phyloP scores from a whole-genome alignment of 2,113 vertebrate genomes.

The Misgurnus mizolepis region DNA sequence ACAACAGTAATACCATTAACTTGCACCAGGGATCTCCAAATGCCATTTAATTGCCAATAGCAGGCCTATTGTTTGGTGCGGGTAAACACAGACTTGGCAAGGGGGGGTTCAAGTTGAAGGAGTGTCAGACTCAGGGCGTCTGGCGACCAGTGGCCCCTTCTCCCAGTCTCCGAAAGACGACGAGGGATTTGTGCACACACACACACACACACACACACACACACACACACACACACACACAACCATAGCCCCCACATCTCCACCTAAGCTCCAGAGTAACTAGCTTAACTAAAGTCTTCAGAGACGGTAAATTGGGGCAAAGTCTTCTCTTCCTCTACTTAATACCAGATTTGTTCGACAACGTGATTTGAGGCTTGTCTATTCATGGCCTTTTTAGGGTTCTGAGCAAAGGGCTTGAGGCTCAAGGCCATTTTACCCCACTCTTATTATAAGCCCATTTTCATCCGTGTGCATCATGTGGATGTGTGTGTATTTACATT shows the following conservation, averaged over 20 bases:
- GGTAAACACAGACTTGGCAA: constrained; percentile 72
- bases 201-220: constrained; percentile 46
- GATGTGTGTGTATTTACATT: constrained; percentile 67
- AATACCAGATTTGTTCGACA: constrained; percentile 99
- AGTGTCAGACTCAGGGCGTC: constrained; percentile 75
- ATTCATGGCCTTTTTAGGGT: constrained; percentile 86
- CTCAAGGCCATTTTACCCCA: constrained; percentile 98
- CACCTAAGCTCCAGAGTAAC: constrained; percentile 94
- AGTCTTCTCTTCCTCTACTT: constrained; percentile 88
- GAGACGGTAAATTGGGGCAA: constrained; percentile 99
- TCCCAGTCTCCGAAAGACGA: constrained; percentile 49
- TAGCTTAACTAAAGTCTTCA: constrained; percentile 98
- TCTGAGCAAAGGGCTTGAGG: constrained; percentile 95
- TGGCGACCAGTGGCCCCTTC: constrained; percentile 75
- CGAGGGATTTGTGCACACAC: constrained; percentile 57
- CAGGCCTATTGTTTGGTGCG: constrained; percentile 75
- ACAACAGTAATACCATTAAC: constrained; percentile 82
- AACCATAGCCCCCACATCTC: constrained; percentile 67
- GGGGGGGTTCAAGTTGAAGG: constrained; percentile 64
- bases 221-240: constrained; percentile 68
- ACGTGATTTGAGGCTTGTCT: constrained; percentile 99
- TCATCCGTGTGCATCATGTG: constrained; percentile 99
- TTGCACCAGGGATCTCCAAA: constrained; percentile 78
- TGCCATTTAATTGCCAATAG: constrained; percentile 82
- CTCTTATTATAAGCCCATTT: constrained; percentile 98